A percentile compares a stretch with the other conserved stretches of the same genome.
These are phyloP conservation scores for Sphaerodactylus townsendi DNA, from an alignment of 2,113 vertebrate species.

Conservation along the genomic window DNA sequence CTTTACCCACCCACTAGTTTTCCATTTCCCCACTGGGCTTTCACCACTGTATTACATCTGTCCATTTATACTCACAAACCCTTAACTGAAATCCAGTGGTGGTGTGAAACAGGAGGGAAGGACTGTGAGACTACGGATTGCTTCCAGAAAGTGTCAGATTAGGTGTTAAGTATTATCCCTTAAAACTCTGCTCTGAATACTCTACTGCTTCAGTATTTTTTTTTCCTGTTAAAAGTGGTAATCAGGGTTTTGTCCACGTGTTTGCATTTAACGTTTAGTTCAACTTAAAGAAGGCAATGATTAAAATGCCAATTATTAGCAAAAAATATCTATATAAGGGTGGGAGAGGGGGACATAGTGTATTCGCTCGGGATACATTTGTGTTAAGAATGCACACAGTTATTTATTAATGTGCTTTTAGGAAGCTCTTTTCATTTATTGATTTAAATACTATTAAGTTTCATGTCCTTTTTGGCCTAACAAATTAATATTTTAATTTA, in stretches of 20 bases:
- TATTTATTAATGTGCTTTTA: neutral
- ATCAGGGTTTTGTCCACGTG: neutral
- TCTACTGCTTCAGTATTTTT: neutral
- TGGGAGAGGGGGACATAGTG: no score
- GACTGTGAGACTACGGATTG: no score
- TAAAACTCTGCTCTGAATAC: no score
- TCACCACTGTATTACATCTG: no score
- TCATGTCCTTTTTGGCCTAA: neutral
- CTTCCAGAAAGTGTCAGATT: no score
- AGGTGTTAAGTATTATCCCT: no score
- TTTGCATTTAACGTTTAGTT: neutral
- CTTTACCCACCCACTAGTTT: neutral
- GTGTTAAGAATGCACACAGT: neutral
- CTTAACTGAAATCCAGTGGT: no score
- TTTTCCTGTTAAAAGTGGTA: neutral
- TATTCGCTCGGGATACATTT: neutral
- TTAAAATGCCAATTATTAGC: neutral
- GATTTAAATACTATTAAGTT: conserved; percentile 20
- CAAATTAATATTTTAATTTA: conserved; percentile 29
- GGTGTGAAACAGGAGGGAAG: no score
- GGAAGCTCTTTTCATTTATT: conserved; percentile 20
- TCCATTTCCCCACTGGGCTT: no score
- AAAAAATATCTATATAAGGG: no score
- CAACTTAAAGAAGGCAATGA: neutral
- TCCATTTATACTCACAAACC: no score